Evolutionary conservation across 2,797 vertebrate genomes (phyloP).

Genomic region (Garrulus glandarius): DNA sequence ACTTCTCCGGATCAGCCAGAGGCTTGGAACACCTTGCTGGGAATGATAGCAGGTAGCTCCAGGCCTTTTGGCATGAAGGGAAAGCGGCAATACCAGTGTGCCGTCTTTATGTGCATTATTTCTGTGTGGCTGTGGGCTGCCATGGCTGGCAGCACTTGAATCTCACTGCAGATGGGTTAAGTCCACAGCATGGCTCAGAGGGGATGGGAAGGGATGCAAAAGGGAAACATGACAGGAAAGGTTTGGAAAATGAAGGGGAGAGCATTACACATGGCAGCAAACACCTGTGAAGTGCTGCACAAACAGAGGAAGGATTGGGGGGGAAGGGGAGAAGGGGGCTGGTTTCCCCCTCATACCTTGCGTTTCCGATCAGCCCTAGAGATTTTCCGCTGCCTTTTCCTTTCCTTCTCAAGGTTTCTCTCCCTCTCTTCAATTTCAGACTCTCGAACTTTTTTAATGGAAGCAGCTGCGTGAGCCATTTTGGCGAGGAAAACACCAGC

Average conservation of each 20-base stretch:
- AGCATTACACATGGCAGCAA: background rate
- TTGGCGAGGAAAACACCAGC: constrained; percentile 43
- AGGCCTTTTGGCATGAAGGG: background rate
- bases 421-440: constrained; percentile 87
- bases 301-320: background rate
- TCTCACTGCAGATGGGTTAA: constrained; percentile 31
- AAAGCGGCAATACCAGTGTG: background rate
- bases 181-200: background rate
- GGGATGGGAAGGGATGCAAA: background rate
- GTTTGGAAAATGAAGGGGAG: background rate
- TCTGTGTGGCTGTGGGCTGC: background rate
- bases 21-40: background rate
- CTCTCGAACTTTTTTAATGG: constrained; percentile 95
- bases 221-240: background rate
- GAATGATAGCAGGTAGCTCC: background rate
- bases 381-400: constrained; percentile 84
- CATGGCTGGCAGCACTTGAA: background rate
- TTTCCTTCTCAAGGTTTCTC: constrained; percentile 83
- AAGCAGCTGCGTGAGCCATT: constrained; percentile 97
- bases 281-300: background rate
- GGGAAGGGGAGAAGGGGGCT: background rate
- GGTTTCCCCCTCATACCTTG: constrained; percentile 83
- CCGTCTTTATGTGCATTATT: background rate
- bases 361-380: constrained; percentile 92
- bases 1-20: background rate